phyloP scores from a whole-genome alignment of 2,113 vertebrate genomes.

The Megaceryle maxima region DNA sequence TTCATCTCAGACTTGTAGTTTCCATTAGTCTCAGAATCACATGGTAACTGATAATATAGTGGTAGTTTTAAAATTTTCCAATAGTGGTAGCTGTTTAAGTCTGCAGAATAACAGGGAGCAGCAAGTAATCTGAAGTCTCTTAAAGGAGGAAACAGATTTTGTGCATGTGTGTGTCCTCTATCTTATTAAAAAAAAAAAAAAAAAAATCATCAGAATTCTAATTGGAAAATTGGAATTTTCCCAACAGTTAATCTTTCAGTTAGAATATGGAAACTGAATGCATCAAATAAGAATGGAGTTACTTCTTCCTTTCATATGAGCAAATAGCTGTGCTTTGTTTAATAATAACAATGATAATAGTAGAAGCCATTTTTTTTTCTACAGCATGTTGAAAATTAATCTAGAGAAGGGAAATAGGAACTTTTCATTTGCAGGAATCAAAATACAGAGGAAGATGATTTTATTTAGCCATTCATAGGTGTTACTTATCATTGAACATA shows the following conservation, averaged over 20 bases:
- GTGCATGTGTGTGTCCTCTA: background rate
- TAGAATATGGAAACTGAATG: background rate
- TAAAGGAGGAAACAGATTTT: accelerated
- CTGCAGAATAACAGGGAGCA: background rate
- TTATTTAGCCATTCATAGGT: background rate
- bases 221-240: background rate
- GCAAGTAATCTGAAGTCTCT: background rate
- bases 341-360: background rate
- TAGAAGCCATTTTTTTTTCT: background rate
- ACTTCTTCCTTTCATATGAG: background rate
- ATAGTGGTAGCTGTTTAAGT: background rate
- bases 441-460: background rate
- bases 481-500: background rate
- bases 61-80: background rate
- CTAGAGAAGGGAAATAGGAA: background rate
- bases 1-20: background rate
- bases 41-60: background rate
- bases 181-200: background rate
- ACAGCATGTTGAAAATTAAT: background rate
- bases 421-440: background rate
- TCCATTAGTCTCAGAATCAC: background rate
- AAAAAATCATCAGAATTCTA: background rate
- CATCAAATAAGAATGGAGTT: background rate
- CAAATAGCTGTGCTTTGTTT: background rate
- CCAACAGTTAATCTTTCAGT: background rate